A percentile compares a stretch with the other conserved stretches of the same genome.
Conservation (phyloP, 2,113 vertebrate genomes). For the Tetraodon nigroviridis region DNA sequence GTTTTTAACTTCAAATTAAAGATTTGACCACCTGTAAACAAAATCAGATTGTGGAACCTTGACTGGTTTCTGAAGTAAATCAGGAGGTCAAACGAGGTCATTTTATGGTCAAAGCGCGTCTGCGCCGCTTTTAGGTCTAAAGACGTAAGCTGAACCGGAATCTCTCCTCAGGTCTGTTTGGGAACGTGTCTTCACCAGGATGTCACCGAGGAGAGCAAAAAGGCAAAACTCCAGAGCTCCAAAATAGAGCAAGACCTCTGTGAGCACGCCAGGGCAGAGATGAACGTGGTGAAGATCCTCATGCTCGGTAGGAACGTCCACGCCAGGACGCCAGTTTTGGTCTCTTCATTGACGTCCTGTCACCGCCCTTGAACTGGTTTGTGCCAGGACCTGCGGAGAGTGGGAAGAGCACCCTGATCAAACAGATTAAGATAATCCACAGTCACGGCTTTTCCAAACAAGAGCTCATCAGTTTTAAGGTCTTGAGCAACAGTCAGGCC, state of each 20-base stretch:
- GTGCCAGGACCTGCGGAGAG: constrained; percentile 70
- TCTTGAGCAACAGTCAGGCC: neutral
- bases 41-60: too few species aligned
- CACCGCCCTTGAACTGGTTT: neutral
- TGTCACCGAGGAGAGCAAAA: constrained; percentile 62
- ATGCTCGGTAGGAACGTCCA: constrained; percentile 63
- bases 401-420: constrained; percentile 74
- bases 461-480: constrained; percentile 74
- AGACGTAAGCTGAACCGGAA: neutral
- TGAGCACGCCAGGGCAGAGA: constrained; percentile 62
- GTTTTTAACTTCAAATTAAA: too few species aligned
- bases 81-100: too few species aligned
- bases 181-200: constrained; percentile 55
- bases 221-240: constrained; percentile 57
- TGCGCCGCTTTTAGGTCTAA: too few species aligned
- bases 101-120: too few species aligned
- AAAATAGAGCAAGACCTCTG: constrained; percentile 65
- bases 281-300: constrained; percentile 67
- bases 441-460: constrained; percentile 71
- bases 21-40: too few species aligned
- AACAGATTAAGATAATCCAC: constrained; percentile 77
- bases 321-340: too few species aligned
- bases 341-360: neutral
- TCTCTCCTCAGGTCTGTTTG: constrained; percentile 54
- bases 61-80: too few species aligned